phyloP scores from a whole-genome alignment of 2,888 invertebrate genomes.

The Apomyelois bistriatella region DNA sequence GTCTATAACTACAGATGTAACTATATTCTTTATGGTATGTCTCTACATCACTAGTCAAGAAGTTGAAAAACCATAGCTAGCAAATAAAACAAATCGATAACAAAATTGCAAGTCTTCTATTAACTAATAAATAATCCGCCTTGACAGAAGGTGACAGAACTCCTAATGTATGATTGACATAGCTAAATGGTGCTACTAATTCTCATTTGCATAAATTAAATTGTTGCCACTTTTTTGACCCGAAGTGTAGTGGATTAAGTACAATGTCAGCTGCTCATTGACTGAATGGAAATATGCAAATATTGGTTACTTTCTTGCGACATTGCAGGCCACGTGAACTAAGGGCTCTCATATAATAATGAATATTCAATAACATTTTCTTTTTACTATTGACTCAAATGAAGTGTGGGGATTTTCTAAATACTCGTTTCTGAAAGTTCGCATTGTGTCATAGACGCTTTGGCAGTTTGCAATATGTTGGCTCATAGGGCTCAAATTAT shows the following conservation, averaged over 20 bases:
- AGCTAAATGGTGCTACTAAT: background rate
- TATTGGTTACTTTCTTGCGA: slow-evolving; percentile 10
- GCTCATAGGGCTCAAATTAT: too few species aligned
- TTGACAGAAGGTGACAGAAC: background rate
- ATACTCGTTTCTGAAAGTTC: background rate
- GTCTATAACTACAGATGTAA: too few species aligned
- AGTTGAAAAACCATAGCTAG: too few species aligned
- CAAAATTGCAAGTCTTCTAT: background rate
- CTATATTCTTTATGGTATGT: too few species aligned
- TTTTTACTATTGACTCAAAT: slow-evolving; percentile 3
- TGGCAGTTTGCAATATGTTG: too few species aligned
- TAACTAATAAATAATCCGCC: background rate
- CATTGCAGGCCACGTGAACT: background rate
- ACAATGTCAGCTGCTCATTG: slow-evolving; percentile 10
- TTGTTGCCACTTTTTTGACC: slow-evolving; percentile 1
- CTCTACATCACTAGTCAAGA: too few species aligned
- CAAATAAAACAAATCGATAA: background rate
- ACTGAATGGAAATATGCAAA: background rate
- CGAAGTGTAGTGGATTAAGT: slow-evolving; percentile 10
- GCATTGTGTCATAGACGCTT: background rate
- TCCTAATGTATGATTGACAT: background rate
- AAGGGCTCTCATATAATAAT: slow-evolving; percentile 1
- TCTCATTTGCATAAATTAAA: background rate
- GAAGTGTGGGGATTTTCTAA: slow-evolving; percentile 1
- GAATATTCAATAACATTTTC: slow-evolving; percentile 7